Base-by-base conservation (phyloP, 2,888 invertebrate species). In the Oxyscelio sp. region DNA sequence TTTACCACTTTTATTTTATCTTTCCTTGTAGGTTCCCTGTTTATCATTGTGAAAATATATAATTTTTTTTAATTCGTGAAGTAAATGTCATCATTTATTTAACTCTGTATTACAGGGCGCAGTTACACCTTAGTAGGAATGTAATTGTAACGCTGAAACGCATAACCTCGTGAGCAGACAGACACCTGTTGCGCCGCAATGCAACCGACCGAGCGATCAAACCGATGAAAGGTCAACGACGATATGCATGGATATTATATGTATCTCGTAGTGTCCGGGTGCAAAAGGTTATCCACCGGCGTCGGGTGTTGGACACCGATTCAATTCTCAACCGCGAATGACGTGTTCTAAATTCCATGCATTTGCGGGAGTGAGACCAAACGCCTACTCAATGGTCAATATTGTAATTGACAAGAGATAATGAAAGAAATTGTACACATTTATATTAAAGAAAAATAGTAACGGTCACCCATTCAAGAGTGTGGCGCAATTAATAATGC, bases 151-250 rank as follows among this genome's bases (percentile, higher is more conserved):
- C 56, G 73, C 50, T 61, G 52, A 77, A 68, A 59, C 43, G 66
- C 66, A 59, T 52, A 61, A 38, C 11, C 43, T 59, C 34, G 22
- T 34, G n/a, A 9, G 34, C 38, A 56, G 2, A 98, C 98, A 70
- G 56, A 75, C 83, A 83, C 83, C 77, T 77, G 83, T 78, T 73
- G 77, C 75, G 52, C 40, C 21, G 63, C 61, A 70, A 50, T 27
- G 83, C 65, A 66, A 66, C 70, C 31, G 66, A 68, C 66, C 61
- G 40, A 61, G 48, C 63, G 78, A 83, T 74, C 56, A 43, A 73
- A 74, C 63, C 70, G 77, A 83, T 75, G 61, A 73, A 81, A 81
- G 77, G 77, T 83, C 75, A 82, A 31, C 54, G 66, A 83, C 73
- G 77, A 71, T 70, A 19, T 56, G 43, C 52, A 70, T 71, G 50